Evolutionary conservation across 2,888 invertebrate genomes (phyloP), one percentile per base, ranked within the genome.

Genomic region (Choreutis nemorana): DNA sequence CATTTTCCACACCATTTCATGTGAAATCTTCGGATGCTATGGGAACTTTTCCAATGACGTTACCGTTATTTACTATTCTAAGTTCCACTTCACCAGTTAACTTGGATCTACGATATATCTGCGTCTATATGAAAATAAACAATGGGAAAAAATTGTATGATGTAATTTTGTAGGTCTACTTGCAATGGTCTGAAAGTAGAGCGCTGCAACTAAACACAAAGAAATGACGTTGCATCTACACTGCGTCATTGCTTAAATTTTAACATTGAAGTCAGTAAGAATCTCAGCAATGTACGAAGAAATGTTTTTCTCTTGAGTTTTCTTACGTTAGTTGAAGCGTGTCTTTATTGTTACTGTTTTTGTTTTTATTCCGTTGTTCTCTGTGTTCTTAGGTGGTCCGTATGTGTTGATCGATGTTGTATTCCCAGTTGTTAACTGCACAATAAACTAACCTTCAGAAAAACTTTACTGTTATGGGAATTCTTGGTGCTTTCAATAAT

Each of bases 341-440:
- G 46, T 48, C 52, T 41, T 44, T 45, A 59, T 61, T 61, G 61
- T 63, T 46, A 50, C 45, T 32, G 45, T 61, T 61, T 62, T 65
- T 61, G 53, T 50, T 26, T 26, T 26, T 37, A 40, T 45, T n/a
- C 55, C 51, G 50, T 48, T 51, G 37, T 30, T 36, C 35, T 4
- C 52, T 54, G 61, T 64, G 53, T 60, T 47, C 20, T 40, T 35
- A 33, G 32, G 39, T 46, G 45, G 44, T 40, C 45, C 40, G 39
- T 36, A 26, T 34, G 28, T 22, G 18, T 6, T 18, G 18, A 18
- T 6, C 18, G 18, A 18, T 6, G 18, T 18, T 8, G 5, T 18
- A 8, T 18, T 18, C 5, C 18, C 18, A 18, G 5, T 18, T 18
- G 18, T 18, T 18, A 18, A 6, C 8, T 18, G 8, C 8, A 18